These are phyloP conservation scores for Diceros bicornis DNA, from an alignment of 2,797 vertebrate genomes.

Conservation along the genomic window DNA sequence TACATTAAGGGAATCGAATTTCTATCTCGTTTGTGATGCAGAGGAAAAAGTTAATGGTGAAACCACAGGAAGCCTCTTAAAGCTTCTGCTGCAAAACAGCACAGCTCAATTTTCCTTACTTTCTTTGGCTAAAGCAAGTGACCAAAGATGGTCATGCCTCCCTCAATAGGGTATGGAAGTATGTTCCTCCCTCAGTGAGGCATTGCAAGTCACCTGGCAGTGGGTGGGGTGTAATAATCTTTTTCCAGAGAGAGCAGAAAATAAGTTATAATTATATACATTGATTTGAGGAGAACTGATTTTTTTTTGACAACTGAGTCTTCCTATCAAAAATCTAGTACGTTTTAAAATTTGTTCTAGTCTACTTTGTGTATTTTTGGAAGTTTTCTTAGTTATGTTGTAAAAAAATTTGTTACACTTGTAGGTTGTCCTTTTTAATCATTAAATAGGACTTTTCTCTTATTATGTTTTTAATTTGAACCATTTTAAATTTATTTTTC, in stretches of 20 bases:
- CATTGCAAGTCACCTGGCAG: background rate
- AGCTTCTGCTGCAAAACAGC: background rate
- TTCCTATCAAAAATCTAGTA: background rate
- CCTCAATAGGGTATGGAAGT: rapidly evolving
- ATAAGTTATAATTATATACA: background rate
- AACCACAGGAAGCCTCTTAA: background rate
- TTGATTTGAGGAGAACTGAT: background rate
- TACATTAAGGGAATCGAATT: background rate
- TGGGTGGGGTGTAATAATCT: background rate
- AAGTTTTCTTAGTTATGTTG: background rate
- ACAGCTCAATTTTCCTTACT: background rate
- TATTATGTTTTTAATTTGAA: background rate
- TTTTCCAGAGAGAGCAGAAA: background rate
- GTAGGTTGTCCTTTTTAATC: background rate
- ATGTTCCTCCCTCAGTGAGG: background rate
- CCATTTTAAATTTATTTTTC: background rate
- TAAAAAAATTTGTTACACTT: background rate
- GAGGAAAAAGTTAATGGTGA: background rate
- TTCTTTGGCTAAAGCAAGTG: background rate
- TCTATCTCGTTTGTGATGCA: background rate
- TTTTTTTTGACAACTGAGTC: background rate
- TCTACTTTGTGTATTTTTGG: background rate
- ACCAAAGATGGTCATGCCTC: background rate
- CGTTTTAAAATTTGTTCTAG: background rate
- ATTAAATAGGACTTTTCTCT: background rate